Conservation (phyloP, 1,140 invertebrate genomes). For the Solen grandis region DNA sequence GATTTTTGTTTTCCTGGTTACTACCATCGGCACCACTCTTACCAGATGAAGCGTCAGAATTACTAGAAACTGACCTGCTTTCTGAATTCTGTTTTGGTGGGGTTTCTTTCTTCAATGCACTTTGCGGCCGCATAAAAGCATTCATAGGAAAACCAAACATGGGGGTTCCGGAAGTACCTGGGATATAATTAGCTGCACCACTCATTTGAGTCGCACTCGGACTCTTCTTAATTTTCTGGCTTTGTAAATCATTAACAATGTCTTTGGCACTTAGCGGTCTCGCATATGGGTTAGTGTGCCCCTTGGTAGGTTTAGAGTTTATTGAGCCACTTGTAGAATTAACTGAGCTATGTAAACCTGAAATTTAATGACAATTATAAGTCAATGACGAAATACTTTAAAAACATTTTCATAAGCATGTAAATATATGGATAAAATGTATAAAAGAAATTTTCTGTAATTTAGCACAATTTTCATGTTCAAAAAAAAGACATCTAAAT, state of each 20-base stretch:
- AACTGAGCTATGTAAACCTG: too few relatives aligned
- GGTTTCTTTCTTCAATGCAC: slow-evolving; percentile 64
- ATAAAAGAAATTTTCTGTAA: too few relatives aligned
- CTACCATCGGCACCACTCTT: background rate
- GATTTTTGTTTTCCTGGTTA: background rate
- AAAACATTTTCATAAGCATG: too few relatives aligned
- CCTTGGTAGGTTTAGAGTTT: slow-evolving; percentile 42
- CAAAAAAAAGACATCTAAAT: too few relatives aligned
- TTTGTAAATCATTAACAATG: slow-evolving; percentile 66
- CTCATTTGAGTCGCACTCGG: slow-evolving; percentile 22
- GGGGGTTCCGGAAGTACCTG: slow-evolving; percentile 28
- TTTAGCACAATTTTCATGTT: too few relatives aligned
- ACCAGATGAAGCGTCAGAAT: background rate
- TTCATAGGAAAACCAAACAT: slow-evolving; percentile 67
- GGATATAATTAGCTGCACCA: background rate
- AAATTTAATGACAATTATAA: too few relatives aligned
- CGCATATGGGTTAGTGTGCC: slow-evolving; percentile 69
- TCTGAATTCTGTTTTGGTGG: background rate
- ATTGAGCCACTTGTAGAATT: too few relatives aligned
- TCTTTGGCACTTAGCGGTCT: slow-evolving; percentile 78
- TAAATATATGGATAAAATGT: too few relatives aligned
- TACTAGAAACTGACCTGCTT: background rate
- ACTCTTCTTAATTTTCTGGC: slow-evolving; percentile 58
- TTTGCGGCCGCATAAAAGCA: slow-evolving; percentile 76
- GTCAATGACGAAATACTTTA: too few relatives aligned